Conservation (phyloP, 2,113 vertebrate species). For the Elaphurus davidianus region DNA sequence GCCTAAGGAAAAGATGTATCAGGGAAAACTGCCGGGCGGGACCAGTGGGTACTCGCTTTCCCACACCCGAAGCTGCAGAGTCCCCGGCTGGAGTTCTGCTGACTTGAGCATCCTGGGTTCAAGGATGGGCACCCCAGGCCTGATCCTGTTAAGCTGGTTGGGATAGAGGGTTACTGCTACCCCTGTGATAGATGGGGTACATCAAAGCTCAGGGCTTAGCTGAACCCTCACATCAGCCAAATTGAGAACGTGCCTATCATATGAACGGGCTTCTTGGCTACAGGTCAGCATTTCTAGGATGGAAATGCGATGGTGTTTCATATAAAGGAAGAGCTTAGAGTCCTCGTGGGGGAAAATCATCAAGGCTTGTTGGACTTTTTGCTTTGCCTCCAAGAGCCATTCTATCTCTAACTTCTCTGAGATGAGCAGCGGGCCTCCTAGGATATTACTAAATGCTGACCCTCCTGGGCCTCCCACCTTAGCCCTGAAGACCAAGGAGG, state of each 20-base stretch:
- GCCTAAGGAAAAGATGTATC: conserved; percentile 78
- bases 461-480: not conserved
- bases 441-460: not conserved
- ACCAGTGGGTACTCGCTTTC: not conserved
- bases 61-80: not conserved
- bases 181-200: not conserved
- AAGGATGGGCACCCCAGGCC: not conserved
- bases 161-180: not conserved
- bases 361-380: not conserved
- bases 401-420: not conserved
- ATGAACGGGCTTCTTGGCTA: not conserved
- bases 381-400: not conserved
- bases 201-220: conserved; percentile 42
- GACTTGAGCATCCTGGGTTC: not conserved
- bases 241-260: not conserved
- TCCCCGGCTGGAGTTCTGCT: not conserved
- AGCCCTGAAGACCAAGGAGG: not conserved
- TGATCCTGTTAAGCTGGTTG: not conserved
- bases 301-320: conserved; percentile 7
- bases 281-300: conserved; percentile 22
- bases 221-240: conserved; percentile 33
- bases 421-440: not conserved
- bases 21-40: not conserved
- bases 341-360: not conserved
- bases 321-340: conserved; percentile 43